Base-by-base conservation (phyloP, 2,888 invertebrate species). In the Fragum whitleyi region DNA sequence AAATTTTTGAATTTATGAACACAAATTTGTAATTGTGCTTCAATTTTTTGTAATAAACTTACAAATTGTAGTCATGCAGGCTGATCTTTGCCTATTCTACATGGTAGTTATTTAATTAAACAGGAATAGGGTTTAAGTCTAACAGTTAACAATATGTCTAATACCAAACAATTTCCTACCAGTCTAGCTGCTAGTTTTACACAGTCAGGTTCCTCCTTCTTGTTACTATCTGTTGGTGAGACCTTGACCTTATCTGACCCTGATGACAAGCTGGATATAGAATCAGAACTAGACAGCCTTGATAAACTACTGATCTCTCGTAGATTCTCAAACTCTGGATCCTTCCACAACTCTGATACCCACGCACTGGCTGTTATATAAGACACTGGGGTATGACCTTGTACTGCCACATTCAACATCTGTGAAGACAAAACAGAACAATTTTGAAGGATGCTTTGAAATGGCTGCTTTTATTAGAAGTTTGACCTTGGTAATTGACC, bases 141-240 rank as follows among this genome's bases (percentile, higher is more conserved):
- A n/a, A n/a, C n/a, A n/a, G n/a, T n/a, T n/a, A n/a, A n/a, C n/a
- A n/a, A n/a, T n/a, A n/a, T n/a, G n/a, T n/a, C n/a, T n/a, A n/a
- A n/a, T n/a, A n/a, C n/a, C n/a, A n/a, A n/a, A n/a, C n/a, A n/a
- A n/a, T n/a, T 26, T 23, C 57, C 6, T 92, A 95, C 95, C 94
- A 95, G 95, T 94, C 95, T 95, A 6, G 96, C 96, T 71, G 96
- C 96, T 59, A 96, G 94, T 81, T 92, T 91, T 23, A 94, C 90
- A 32, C 91, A 87, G 74, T 92, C 89, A 7, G 83, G 85, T 28
- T 90, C 90, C 14, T 73, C 61, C 72, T 55, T 83, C 74, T 47
- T 85, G 57, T 55, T 75, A 42, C 61, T 77, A 42, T 71, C 77
- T 72, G 29, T 67, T 23, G 71, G 69, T 42, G 71, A 68, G 23